These are phyloP conservation scores for Tenthredo scrophulariae DNA, from an alignment of 2,888 invertebrate species.

Conservation along the genomic window DNA sequence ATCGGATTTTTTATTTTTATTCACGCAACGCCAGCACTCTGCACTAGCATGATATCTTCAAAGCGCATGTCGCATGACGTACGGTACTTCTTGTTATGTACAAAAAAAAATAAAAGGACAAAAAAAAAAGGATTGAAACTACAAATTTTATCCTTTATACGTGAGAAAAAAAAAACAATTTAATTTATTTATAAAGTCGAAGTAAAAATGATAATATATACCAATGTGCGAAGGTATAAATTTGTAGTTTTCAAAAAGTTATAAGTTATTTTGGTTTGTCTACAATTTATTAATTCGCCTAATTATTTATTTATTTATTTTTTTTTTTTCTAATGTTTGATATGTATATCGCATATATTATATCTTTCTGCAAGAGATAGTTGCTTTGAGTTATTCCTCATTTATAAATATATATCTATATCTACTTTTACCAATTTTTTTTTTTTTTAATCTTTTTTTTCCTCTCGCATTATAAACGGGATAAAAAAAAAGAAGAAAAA, in stretches of 20 bases:
- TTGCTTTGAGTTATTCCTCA: constrained; percentile 45
- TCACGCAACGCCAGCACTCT: constrained; percentile 52
- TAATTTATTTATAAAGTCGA: background rate
- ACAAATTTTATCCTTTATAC: constrained; percentile 27
- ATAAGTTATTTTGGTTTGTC: constrained; percentile 63
- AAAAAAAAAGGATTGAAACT: constrained; percentile 1
- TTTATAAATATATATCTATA: constrained; percentile 2
- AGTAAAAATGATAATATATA: background rate
- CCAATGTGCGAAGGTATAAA: background rate
- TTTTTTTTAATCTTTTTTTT: background rate
- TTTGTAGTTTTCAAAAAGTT: constrained; percentile 50
- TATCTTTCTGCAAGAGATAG: constrained; percentile 40
- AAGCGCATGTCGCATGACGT: constrained; percentile 51
- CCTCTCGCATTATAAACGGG: constrained; percentile 3
- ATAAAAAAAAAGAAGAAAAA: background rate
- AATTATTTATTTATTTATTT: background rate
- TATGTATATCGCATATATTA: constrained; percentile 21
- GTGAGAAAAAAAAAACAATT: background rate
- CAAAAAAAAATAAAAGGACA: background rate
- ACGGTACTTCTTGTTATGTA: constrained; percentile 44
- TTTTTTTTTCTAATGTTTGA: background rate
- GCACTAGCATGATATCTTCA: constrained; percentile 50
- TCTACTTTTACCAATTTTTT: background rate
- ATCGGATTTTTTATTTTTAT: constrained; percentile 39
- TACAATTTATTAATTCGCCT: constrained; percentile 48